A percentile compares a stretch with the other conserved stretches of the same genome.
Conservation (phyloP, 2,888 invertebrate species). For the Teleogryllus oceanicus region DNA sequence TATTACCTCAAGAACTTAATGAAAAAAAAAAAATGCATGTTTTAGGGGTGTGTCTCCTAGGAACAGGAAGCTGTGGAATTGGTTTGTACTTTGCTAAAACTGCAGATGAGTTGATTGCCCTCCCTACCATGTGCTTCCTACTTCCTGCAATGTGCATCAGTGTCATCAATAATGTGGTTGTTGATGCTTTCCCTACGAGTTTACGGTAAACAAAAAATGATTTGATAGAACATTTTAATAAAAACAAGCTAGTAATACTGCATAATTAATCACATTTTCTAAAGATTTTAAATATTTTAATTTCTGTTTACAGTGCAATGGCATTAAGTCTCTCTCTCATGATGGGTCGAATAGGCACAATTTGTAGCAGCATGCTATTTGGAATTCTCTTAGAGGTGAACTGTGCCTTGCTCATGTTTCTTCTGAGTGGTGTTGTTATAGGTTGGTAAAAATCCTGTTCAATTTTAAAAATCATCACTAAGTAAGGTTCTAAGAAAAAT, state of each 20-base stretch:
- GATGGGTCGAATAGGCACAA: conserved; percentile 34
- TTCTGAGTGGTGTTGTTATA: conserved; percentile 41
- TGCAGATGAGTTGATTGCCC: conserved; percentile 29
- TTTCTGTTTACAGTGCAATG: conserved; percentile 44
- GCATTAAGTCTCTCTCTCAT: conserved; percentile 41
- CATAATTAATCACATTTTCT: not conserved
- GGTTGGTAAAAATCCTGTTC: conserved; percentile 40
- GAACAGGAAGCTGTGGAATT: conserved; percentile 33
- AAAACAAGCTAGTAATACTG: not conserved
- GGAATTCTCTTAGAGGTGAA: conserved; percentile 32
- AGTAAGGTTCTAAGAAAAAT: too few species aligned
- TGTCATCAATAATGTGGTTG: conserved; percentile 46
- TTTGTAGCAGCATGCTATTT: conserved; percentile 26
- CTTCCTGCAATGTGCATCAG: conserved; percentile 48
- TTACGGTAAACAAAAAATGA: conserved; percentile 42
- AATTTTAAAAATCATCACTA: not conserved
- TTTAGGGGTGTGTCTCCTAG: conserved; percentile 32
- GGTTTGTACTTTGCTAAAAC: conserved; percentile 32
- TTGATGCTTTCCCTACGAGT: conserved; percentile 48
- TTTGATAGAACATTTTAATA: too few species aligned
- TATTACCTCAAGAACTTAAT: not conserved
- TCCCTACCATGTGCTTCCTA: conserved; percentile 44
- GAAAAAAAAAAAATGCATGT: not conserved
- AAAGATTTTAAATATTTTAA: not conserved
- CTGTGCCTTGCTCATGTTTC: conserved; percentile 30